Percentiles rank a stretch among this genome's conserved stretches.
These are phyloP conservation scores for Callionymus lyra DNA, from an alignment of 2,113 vertebrate species.

Conservation along the genomic window DNA sequence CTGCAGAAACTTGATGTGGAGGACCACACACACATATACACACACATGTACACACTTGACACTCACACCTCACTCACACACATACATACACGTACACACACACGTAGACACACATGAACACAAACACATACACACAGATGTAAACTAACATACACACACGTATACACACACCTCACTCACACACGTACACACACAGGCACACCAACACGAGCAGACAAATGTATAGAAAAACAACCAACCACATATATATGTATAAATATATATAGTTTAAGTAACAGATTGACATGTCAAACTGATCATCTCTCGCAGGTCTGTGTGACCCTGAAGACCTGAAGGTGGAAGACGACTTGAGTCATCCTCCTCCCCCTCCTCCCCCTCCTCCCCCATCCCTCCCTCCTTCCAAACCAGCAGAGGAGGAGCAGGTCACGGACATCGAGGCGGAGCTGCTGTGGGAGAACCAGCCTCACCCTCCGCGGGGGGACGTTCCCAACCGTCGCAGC, in stretches of 20 bases:
- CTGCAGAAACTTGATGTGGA: too few species aligned
- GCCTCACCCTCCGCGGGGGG: constrained; percentile 47
- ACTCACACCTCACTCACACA: too few species aligned
- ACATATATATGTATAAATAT: too few species aligned
- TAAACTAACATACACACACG: too few species aligned
- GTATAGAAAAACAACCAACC: too few species aligned
- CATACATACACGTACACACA: too few species aligned
- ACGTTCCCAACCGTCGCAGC: constrained; percentile 48
- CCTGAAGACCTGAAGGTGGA: constrained; percentile 33
- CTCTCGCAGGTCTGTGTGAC: constrained; percentile 58
- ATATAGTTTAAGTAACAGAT: too few species aligned
- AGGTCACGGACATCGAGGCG: constrained; percentile 30
- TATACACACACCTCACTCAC: too few species aligned
- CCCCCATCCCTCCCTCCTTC: constrained; percentile 8
- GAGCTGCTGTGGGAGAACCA: constrained; percentile 42
- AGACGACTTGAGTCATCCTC: constrained; percentile 6
- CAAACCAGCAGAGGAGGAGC: constrained; percentile 18
- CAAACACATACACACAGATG: too few species aligned
- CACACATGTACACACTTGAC: background rate
- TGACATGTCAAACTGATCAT: background rate
- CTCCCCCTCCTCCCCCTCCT: background rate
- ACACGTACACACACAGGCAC: too few species aligned
- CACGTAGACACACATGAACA: too few species aligned
- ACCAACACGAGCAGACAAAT: background rate
- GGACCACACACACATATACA: too few species aligned